These are phyloP conservation scores for Dufourea novaeangliae DNA, from an alignment of 1,140 invertebrate species.

Conservation along the genomic window DNA sequence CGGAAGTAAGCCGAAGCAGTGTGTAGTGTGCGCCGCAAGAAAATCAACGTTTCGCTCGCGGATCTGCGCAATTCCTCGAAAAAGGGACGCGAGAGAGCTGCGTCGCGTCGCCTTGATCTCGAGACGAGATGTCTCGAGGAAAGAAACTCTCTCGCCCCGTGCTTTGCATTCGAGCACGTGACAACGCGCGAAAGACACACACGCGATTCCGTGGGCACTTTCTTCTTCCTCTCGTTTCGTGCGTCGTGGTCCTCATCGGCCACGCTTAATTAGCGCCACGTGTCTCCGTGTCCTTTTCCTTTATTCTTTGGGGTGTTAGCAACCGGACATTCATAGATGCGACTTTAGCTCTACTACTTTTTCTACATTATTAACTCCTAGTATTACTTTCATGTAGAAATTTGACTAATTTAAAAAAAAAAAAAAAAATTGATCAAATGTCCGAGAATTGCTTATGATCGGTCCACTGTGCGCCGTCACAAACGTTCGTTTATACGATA, in stretches of 20 bases:
- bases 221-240: constrained; percentile 12
- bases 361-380: no score
- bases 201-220: constrained; percentile 37
- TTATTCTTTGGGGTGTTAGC: background rate
- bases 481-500: no score
- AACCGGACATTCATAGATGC: no score
- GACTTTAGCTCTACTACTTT: no score
- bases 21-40: background rate
- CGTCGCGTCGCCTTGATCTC: constrained; percentile 32
- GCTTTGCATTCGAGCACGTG: constrained; percentile 39
- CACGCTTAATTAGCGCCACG: constrained; percentile 40
- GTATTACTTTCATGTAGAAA: no score
- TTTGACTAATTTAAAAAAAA: no score
- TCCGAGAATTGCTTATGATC: no score
- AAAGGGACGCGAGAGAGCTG: constrained; percentile 1
- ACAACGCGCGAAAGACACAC: constrained; percentile 23
- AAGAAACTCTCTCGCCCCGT: constrained; percentile 13
- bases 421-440: no score
- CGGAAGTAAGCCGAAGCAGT: constrained; percentile 9
- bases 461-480: no score
- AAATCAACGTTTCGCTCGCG: constrained; percentile 10
- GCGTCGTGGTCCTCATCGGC: background rate
- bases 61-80: constrained; percentile 21
- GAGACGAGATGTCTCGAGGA: constrained; percentile 44
- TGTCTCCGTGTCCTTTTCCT: background rate